Percentiles rank a stretch among this genome's conserved stretches.
phyloP scores from a whole-genome alignment of 2,113 vertebrate genomes.

The Ceyx margarethae region DNA sequence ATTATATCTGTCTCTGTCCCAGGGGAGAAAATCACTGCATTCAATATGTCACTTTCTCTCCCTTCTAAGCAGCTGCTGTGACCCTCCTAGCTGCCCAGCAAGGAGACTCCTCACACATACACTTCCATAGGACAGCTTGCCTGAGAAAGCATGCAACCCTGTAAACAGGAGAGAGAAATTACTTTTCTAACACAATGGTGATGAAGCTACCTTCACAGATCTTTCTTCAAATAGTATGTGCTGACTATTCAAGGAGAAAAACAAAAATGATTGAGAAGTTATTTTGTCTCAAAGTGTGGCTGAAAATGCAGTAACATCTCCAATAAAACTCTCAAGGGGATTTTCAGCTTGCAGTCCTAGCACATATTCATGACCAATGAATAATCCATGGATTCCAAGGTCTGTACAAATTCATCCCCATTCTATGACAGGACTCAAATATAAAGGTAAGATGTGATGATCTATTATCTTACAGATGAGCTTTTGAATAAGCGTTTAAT shows the following conservation, averaged over 20 bases:
- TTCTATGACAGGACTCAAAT: not conserved
- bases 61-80: not conserved
- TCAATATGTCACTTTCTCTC: not conserved
- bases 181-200: not conserved
- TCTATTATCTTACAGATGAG: not conserved
- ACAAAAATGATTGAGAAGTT: slow-evolving; percentile 36
- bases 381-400: slow-evolving; percentile 43
- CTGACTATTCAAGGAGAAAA: slow-evolving; percentile 15
- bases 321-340: slow-evolving; percentile 1
- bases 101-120: not conserved
- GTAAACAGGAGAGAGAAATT: not conserved
- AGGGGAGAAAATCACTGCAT: not conserved
- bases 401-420: not conserved
- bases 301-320: slow-evolving; percentile 23
- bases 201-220: not conserved
- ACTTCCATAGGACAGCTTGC: not conserved
- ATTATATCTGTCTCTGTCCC: not conserved
- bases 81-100: not conserved
- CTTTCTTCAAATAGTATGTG: not conserved
- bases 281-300: slow-evolving; percentile 28
- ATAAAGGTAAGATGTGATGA: not conserved
- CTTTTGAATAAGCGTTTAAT: slow-evolving; percentile 26
- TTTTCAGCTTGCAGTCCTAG: slow-evolving; percentile 14
- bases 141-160: not conserved
- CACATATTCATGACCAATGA: slow-evolving; percentile 29